These are phyloP conservation scores for Henricia sp. DNA, from an alignment of 53 echinoderm and acorn worm species.

Conservation along the genomic window DNA sequence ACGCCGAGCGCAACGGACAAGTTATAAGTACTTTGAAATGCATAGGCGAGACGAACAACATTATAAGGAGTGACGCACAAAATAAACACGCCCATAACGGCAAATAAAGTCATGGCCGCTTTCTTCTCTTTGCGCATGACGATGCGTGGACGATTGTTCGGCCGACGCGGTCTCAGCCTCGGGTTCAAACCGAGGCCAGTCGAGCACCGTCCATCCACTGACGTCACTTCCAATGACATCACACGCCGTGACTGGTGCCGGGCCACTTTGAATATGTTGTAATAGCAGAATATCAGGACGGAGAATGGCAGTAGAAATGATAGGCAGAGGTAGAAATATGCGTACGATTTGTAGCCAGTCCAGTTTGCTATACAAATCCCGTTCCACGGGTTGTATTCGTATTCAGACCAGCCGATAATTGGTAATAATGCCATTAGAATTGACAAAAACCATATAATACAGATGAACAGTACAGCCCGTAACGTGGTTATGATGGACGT, in stretches of 20 bases:
- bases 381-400: conserved; percentile 81
- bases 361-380: conserved; percentile 87
- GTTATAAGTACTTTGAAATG: conserved; percentile 45
- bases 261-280: conserved; percentile 82
- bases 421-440: conserved; percentile 75
- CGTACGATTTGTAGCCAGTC: conserved; percentile 69
- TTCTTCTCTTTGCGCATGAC: conserved; percentile 89
- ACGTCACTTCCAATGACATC: conserved; percentile 79
- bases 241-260: conserved; percentile 79
- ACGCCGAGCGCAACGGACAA: conserved; percentile 70
- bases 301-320: conserved; percentile 72
- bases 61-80: conserved; percentile 88
- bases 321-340: conserved; percentile 72
- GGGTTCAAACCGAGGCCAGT: conserved; percentile 12
- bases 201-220: conserved; percentile 54
- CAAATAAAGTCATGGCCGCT: conserved; percentile 78
- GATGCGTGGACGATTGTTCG: conserved; percentile 48
- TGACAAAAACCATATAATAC: conserved; percentile 74
- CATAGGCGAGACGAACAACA: conserved; percentile 73
- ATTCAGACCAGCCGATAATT: conserved; percentile 83
- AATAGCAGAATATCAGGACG: conserved; percentile 86
- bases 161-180: neutral
- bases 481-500: conserved; percentile 79
- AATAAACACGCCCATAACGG: conserved; percentile 88
- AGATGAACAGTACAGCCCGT: conserved; percentile 67